These are phyloP conservation scores for Lagopus muta DNA, from an alignment of 2,113 vertebrate species.

Conservation along the genomic window DNA sequence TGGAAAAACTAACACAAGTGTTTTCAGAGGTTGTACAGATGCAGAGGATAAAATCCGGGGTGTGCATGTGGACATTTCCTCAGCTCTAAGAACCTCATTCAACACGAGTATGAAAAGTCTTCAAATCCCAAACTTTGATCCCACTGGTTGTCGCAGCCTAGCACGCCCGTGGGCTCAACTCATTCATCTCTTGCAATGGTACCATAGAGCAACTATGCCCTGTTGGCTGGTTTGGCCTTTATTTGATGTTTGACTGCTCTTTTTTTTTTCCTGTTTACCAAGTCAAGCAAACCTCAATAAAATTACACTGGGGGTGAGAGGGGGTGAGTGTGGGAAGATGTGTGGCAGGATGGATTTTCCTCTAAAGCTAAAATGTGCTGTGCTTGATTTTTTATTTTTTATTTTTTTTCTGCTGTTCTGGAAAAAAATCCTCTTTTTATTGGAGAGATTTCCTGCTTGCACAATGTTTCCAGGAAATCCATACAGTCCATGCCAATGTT, in stretches of 20 bases:
- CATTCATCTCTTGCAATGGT: background rate
- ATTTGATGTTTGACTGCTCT: background rate
- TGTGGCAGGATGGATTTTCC: background rate
- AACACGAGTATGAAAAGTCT: background rate
- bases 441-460: slow-evolving; percentile 69
- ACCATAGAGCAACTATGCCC: background rate
- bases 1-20: slow-evolving; percentile 1
- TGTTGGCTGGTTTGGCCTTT: background rate
- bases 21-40: background rate
- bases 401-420: background rate
- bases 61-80: background rate
- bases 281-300: background rate
- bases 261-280: background rate
- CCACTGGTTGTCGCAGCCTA: background rate
- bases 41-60: background rate
- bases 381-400: background rate
- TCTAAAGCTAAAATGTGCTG: slow-evolving; percentile 24
- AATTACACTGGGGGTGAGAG: background rate
- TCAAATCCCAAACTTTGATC: slow-evolving; percentile 3
- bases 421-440: slow-evolving; percentile 55
- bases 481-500: slow-evolving; percentile 57
- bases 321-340: background rate
- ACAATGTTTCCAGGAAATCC: slow-evolving; percentile 75
- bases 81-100: background rate
- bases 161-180: background rate